Percentiles rank a stretch among this genome's conserved stretches.
Conservation (phyloP, 2,888 invertebrate species). For the Cristatella mucedo region DNA sequence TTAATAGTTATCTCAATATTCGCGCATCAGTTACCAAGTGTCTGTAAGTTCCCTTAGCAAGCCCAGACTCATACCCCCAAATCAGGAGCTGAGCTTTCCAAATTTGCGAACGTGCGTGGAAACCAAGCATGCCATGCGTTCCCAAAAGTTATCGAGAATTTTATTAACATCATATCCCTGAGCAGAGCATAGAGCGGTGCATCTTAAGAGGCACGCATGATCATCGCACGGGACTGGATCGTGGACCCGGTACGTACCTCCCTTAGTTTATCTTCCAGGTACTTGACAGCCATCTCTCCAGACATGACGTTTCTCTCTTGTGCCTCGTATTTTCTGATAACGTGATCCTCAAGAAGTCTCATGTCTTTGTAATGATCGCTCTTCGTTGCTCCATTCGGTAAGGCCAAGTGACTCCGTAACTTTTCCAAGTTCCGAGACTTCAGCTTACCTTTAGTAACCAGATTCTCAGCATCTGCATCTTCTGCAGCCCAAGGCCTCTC, state of each 20-base stretch:
- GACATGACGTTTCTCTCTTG: slow-evolving; percentile 24
- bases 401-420: too few relatives aligned
- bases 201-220: background rate
- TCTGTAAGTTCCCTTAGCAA: too few relatives aligned
- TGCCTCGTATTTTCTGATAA: slow-evolving; percentile 24
- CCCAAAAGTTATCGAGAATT: too few relatives aligned
- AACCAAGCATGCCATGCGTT: too few relatives aligned
- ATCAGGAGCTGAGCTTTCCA: too few relatives aligned
- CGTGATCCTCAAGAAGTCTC: slow-evolving; percentile 22
- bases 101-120: too few relatives aligned
- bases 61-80: too few relatives aligned
- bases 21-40: too few relatives aligned
- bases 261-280: slow-evolving; percentile 22
- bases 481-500: slow-evolving; percentile 2
- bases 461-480: background rate
- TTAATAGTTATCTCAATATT: too few relatives aligned
- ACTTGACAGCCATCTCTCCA: slow-evolving; percentile 24
- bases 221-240: too few relatives aligned
- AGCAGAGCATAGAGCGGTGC: background rate
- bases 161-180: background rate
- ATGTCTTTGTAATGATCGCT: slow-evolving; percentile 26
- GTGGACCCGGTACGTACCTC: background rate
- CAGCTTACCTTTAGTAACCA: background rate
- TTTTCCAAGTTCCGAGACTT: too few relatives aligned
- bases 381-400: slow-evolving; percentile 23